Percentiles rank a stretch among this genome's conserved stretches.
phyloP scores from a whole-genome alignment of 2,113 vertebrate genomes.

The Canis aureus region DNA sequence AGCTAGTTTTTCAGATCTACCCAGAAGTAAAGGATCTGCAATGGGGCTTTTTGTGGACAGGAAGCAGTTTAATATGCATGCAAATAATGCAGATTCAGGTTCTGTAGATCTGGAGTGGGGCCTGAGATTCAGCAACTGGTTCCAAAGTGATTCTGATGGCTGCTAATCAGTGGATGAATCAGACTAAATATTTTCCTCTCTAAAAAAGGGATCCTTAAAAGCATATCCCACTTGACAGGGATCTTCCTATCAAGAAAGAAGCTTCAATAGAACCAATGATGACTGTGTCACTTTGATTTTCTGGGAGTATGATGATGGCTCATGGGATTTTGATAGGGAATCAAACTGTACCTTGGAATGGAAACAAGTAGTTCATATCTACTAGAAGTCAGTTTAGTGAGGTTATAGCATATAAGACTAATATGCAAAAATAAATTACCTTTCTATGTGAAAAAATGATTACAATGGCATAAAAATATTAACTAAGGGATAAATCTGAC shows the following conservation, averaged over 20 bases:
- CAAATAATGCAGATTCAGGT: background rate
- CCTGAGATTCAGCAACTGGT: background rate
- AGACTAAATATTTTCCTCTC: slow-evolving; percentile 16
- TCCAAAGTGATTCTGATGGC: background rate
- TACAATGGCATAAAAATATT: background rate
- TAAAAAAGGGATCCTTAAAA: slow-evolving; percentile 27
- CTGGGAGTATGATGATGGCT: background rate
- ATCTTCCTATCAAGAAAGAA: background rate
- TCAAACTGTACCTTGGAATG: background rate
- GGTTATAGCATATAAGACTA: background rate
- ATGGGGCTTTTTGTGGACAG: background rate
- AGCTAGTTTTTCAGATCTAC: background rate
- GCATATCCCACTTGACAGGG: background rate
- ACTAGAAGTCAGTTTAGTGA: background rate
- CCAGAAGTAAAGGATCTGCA: background rate
- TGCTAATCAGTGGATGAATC: background rate
- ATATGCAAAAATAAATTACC: background rate
- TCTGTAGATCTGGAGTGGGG: background rate
- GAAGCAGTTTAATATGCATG: background rate
- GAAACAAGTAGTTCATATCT: background rate
- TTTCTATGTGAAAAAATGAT: slow-evolving; percentile 7
- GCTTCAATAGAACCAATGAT: background rate
- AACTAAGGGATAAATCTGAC: background rate
- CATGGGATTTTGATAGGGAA: background rate
- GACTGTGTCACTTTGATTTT: background rate